Percentiles rank a stretch among this genome's conserved stretches.
phyloP scores from a whole-genome alignment of 2,888 invertebrate genomes.

The Athripsodes cinereus region DNA sequence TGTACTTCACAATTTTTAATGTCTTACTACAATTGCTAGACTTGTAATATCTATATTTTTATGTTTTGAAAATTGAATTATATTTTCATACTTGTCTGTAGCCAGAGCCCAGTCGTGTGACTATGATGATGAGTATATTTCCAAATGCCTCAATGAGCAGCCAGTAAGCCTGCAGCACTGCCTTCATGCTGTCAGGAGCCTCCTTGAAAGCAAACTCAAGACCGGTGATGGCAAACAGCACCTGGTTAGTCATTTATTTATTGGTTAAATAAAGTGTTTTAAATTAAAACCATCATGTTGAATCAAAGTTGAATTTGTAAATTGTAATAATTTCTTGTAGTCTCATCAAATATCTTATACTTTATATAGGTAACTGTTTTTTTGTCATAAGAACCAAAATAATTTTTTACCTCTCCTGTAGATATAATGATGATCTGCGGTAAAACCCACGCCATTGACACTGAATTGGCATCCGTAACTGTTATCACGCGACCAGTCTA shows the following conservation, averaged over 20 bases:
- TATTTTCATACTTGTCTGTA: slow-evolving; percentile 54
- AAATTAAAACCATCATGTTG: no score
- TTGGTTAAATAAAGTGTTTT: no score
- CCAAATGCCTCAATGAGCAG: slow-evolving; percentile 77
- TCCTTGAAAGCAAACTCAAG: slow-evolving; percentile 84
- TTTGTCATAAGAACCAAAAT: neutral
- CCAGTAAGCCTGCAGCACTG: slow-evolving; percentile 77
- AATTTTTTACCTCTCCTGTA: slow-evolving; percentile 60
- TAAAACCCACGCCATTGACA: slow-evolving; percentile 68
- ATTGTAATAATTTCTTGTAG: no score
- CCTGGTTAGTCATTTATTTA: no score
- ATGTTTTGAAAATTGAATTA: no score
- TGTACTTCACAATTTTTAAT: no score
- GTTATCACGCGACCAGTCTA: slow-evolving; percentile 37
- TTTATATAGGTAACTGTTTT: no score
- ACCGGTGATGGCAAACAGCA: slow-evolving; percentile 79
- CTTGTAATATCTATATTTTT: no score
- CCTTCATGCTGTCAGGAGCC: slow-evolving; percentile 80
- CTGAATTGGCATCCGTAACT: slow-evolving; percentile 57
- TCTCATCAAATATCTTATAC: no score
- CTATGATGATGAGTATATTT: slow-evolving; percentile 74
- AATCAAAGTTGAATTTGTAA: no score
- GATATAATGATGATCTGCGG: slow-evolving; percentile 83
- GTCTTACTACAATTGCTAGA: no score
- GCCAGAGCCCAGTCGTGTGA: slow-evolving; percentile 60